Evolutionary conservation across 1,140 invertebrate species (phyloP), one percentile per base, ranked within the genome.

Genomic region (Leptoteleia sp.): DNA sequence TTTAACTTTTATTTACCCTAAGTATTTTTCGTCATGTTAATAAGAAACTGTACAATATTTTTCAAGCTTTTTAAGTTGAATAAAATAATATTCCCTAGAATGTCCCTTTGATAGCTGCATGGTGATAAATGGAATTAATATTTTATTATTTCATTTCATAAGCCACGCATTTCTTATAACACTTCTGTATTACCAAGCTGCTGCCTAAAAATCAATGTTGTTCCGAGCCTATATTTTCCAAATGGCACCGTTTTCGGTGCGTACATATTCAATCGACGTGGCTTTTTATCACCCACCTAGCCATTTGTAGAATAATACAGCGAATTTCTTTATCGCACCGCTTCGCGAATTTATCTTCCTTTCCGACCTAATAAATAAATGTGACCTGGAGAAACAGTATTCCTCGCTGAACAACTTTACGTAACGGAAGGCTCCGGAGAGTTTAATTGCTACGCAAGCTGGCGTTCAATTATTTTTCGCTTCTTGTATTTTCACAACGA

Each of bases 121-220:
- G n/a, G n/a, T n/a, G n/a, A n/a, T n/a, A n/a, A n/a, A n/a, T n/a
- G n/a, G n/a, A n/a, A n/a, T n/a, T n/a, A n/a, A n/a, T n/a, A n/a
- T n/a, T n/a, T n/a, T n/a, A n/a, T n/a, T n/a, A n/a, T n/a, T n/a
- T n/a, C n/a, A n/a, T n/a, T n/a, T n/a, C n/a, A n/a, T n/a, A 8
- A 19, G 6, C 40, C 5, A 3, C 7, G 25, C 13, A 9, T 31
- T n/a, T 15, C 40, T 59, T 33, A n/a, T 61, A 61, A 61, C 47
- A 47, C 48, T 38, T 13, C 57, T 47, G 57, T 48, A 38, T 61
- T 61, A 61, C 57, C 57, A 43, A 61, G 42, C 19, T 3, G 9
- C 57, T 27, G 22, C 2, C 31, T 61, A 47, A 61, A 61, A 61
- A 61, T 61, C 57, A 61, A 61, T 61, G 57, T 47, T n/a, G n/a